Evolutionary conservation across 1,140 invertebrate genomes (phyloP), one percentile per base, ranked within the genome.

Genomic region (Rhynchophorus ferrugineus): DNA sequence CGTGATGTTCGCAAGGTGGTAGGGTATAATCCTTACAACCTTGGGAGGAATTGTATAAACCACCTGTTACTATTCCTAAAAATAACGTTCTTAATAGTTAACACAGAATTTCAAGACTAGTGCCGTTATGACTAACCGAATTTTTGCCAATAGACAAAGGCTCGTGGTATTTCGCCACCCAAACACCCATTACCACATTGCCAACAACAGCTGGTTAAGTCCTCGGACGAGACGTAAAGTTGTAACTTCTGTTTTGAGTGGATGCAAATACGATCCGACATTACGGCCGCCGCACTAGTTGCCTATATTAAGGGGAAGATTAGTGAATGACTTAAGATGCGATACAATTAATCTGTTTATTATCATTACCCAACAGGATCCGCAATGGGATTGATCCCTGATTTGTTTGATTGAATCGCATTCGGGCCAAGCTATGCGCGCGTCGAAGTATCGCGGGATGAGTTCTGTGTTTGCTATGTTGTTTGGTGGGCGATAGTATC

Each of bases 221-320:
- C 78, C 64, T 84, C 76, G 29, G 81, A 74, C 6, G 82, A 83
- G 16, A 56, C 24, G 13, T 82, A 67, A 45, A 78, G 69, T 35
- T 73, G 66, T 42, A 79, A 72, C 7, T 64, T 69, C 16, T 76
- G 79, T 19, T 75, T 69, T 2, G 74, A 77, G 22, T 74, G 71
- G 57, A 87, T 82, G 62, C 84, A 87, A 41, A 76, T 72, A 19
- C 84, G 65, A 66, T 87, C 84, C 34, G 80, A 77, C 71, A 86
- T 83, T 3, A 82, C 77, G 63, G 80, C 79, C 3, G 77, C 79
- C 42, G 81, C 79, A 41, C 78, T 80, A 66, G 85, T 79, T 9
- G 83, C 82, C 82, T 67, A 37, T 35, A 24, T 49, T 6, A 11
- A 29, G 11, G 11, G 11, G 11, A 6, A 29, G 24, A 29, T 6